phyloP scores from a whole-genome alignment of 1,140 invertebrate species.

The Cydia fagiglandana region DNA sequence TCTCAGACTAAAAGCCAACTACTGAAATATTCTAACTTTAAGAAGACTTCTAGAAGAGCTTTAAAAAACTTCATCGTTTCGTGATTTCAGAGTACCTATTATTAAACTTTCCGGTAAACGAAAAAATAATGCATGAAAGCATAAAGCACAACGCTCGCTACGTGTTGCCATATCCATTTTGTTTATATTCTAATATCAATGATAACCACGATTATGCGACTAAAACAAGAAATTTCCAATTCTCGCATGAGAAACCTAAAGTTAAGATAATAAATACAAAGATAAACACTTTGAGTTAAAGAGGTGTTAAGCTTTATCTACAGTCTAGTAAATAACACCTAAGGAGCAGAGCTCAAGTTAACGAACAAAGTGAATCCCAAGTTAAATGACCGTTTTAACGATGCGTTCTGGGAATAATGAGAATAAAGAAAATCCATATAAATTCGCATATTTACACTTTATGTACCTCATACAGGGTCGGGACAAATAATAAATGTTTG shows the following conservation, averaged over 20 bases:
- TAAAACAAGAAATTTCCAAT: neutral
- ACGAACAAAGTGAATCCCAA: slow-evolving; percentile 19
- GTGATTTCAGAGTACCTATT: too few relatives aligned
- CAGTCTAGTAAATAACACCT: slow-evolving; percentile 14
- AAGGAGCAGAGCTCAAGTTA: slow-evolving; percentile 22
- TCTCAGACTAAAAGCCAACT: neutral
- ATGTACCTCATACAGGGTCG: neutral
- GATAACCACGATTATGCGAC: slow-evolving; percentile 1
- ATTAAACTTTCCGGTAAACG: too few relatives aligned
- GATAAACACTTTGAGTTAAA: slow-evolving; percentile 5
- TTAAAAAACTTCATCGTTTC: too few relatives aligned
- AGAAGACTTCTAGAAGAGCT: neutral
- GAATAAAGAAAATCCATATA: neutral
- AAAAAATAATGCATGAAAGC: too few relatives aligned
- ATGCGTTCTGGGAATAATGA: slow-evolving; percentile 19
- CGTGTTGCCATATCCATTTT: too few relatives aligned
- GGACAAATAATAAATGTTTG: slow-evolving; percentile 44
- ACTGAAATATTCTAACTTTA: slow-evolving; percentile 16
- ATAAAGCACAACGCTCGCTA: too few relatives aligned
- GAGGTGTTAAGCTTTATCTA: slow-evolving; percentile 26
- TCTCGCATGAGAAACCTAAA: neutral
- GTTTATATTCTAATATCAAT: neutral
- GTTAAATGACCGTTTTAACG: slow-evolving; percentile 24
- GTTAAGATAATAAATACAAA: slow-evolving; percentile 20
- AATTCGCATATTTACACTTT: slow-evolving; percentile 14